Conservation (phyloP, 2,113 vertebrate species). For the Pseudonaja textilis region DNA sequence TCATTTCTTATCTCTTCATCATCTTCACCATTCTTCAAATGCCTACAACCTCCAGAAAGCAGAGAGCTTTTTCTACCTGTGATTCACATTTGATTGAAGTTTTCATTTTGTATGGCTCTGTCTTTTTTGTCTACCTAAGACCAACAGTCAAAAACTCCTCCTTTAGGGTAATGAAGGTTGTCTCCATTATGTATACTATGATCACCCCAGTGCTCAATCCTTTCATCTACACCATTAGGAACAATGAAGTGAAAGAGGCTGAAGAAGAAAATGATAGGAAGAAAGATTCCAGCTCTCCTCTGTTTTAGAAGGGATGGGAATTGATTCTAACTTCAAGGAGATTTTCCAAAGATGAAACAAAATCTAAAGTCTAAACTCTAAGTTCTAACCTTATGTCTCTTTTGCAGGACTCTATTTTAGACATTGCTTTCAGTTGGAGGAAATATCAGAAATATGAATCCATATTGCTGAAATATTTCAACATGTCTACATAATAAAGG, state of each 20-base stretch:
- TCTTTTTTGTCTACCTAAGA: slow-evolving; percentile 19
- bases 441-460: too few relatives aligned
- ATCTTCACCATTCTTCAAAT: background rate
- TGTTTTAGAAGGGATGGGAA: background rate
- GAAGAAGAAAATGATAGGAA: background rate
- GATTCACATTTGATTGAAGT: slow-evolving; percentile 41
- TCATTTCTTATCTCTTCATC: slow-evolving; percentile 48
- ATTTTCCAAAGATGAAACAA: background rate
- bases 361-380: background rate
- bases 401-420: too few relatives aligned
- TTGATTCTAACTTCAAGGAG: background rate
- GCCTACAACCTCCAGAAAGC: background rate
- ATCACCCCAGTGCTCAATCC: slow-evolving; percentile 54
- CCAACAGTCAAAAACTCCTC: slow-evolving; percentile 14
- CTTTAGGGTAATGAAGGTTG: slow-evolving; percentile 40
- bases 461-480: too few relatives aligned
- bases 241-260: slow-evolving; percentile 58
- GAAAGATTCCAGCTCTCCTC: background rate
- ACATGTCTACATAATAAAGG: too few relatives aligned
- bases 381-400: too few relatives aligned
- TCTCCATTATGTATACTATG: slow-evolving; percentile 53
- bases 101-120: slow-evolving; percentile 14
- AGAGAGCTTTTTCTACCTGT: slow-evolving; percentile 38
- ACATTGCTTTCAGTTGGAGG: too few relatives aligned
- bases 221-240: slow-evolving; percentile 64